Conservation (phyloP, 2,113 vertebrate species). For the Oxyura jamaicensis region DNA sequence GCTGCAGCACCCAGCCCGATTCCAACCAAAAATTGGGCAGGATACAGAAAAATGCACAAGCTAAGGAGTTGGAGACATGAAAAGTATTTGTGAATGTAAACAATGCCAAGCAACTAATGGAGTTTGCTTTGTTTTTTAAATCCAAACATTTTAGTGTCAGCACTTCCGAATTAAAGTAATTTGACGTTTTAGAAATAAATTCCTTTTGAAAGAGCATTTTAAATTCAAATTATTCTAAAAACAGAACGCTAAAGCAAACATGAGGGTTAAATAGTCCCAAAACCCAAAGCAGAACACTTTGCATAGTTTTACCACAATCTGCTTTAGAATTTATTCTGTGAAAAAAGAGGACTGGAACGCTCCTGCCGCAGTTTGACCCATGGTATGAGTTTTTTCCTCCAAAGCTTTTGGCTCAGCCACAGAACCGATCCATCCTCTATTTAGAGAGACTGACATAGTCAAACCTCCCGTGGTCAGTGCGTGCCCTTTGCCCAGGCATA, state of each 20-base stretch:
- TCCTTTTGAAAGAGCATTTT: constrained; percentile 59
- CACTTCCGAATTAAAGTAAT: constrained; percentile 44
- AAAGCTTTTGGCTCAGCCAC: constrained; percentile 27
- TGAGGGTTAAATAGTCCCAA: constrained; percentile 45
- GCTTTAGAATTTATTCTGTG: constrained; percentile 9
- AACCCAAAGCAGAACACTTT: constrained; percentile 23
- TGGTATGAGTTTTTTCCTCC: constrained; percentile 21
- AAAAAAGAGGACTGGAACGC: background rate
- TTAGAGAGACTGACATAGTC: background rate
- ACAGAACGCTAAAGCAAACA: constrained; percentile 46
- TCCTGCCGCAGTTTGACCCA: constrained; percentile 18
- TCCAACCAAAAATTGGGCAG: background rate
- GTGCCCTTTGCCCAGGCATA: constrained; percentile 62
- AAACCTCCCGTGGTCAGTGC: constrained; percentile 30
- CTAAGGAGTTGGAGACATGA: background rate
- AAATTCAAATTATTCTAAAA: constrained; percentile 60
- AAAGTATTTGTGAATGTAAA: background rate
- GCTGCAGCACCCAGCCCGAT: background rate
- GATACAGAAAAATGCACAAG: fast-evolving
- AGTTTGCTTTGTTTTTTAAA: constrained; percentile 32
- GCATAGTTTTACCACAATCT: constrained; percentile 31
- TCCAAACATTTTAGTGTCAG: constrained; percentile 19
- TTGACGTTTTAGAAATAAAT: constrained; percentile 50
- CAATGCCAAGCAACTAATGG: background rate
- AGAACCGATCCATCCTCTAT: constrained; percentile 1